Base-by-base conservation (phyloP, 2,797 vertebrate species). In the Myotis planiceps region DNA sequence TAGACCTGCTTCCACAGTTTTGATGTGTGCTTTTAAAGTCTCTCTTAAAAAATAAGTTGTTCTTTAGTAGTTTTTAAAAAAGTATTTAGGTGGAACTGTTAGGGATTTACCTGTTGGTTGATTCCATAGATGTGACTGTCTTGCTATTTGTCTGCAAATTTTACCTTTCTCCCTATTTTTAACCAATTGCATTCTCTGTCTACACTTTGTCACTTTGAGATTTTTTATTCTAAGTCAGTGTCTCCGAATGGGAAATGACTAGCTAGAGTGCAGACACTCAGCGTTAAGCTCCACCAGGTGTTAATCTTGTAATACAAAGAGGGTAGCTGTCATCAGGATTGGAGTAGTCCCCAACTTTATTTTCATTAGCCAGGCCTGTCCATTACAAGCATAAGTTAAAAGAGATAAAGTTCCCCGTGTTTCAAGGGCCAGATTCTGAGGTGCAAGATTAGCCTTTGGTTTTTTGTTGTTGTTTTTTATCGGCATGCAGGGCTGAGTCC, bases 381-480 rank as follows among this genome's bases (percentile, higher is more conserved):
- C 76, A 97, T 86, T 95, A 88, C 47, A 96, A 94, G 90, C 74
- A 2, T 94, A 97, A 98, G 84, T 97, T 94, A 63, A 88, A 95
- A 91, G 97, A 98, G 97, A 98, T 98, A 98, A 98, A 96, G 23
- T 72, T 96, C 96, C 78, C 72, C 96, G 76, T 39, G 16, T 97
- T 5, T 88, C 93, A 96, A 97, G 94, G 98, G 93, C 51, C 88
- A 63, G 80, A 94, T 97, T 98, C 93, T 69, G 90, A 97, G 90
- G 92, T 96, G 60, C 83, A 95, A 96, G 97, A 97, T 98, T 97
- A 98, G 95, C 89, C 93, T 97, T 45, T 45, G 45, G 3, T 45
- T 45, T 45, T 45, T 45, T 45, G 45, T 45, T 45, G 10, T 12
- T 45, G 97, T 74, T 69, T 39, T n/a, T 45, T 98, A 97, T 96